Evolutionary conservation across 2,888 invertebrate genomes (phyloP).

Genomic region (Mactromeris polynyma): DNA sequence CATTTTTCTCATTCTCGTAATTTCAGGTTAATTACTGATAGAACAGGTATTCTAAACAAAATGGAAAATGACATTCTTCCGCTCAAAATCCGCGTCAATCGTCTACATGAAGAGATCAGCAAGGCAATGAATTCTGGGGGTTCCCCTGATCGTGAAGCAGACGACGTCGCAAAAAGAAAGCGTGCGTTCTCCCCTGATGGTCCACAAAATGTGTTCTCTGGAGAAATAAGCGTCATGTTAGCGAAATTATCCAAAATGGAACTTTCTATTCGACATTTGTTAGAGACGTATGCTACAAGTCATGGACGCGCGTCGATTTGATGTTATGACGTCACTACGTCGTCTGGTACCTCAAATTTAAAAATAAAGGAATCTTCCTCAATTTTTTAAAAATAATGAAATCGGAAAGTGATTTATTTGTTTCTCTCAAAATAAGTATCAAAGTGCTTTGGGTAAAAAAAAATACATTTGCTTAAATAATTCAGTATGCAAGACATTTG

Average conservation of each 20-base stretch:
- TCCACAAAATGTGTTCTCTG: constrained; percentile 51
- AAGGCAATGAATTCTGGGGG: constrained; percentile 50
- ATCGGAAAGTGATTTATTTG: not conserved
- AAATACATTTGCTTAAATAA: not conserved
- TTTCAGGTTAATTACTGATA: constrained; percentile 64
- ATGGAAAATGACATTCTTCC: constrained; percentile 74
- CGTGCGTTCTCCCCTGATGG: constrained; percentile 50
- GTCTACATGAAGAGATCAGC: constrained; percentile 70
- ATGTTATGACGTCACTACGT: not conserved
- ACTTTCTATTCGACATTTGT: constrained; percentile 62
- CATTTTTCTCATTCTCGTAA: not conserved
- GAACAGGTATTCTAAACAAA: constrained; percentile 60
- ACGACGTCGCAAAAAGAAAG: constrained; percentile 32
- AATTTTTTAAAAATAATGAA: not conserved
- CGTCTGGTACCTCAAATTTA: not conserved
- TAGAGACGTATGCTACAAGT: constrained; percentile 55
- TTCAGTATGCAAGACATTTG: not conserved
- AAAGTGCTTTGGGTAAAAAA: not conserved
- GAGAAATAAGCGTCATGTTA: constrained; percentile 65
- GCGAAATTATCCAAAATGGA: constrained; percentile 69
- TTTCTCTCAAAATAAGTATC: not conserved
- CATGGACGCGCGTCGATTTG: constrained; percentile 59
- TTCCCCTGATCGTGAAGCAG: constrained; percentile 55
- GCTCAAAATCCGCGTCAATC: constrained; percentile 70
- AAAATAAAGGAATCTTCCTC: not conserved